These are phyloP conservation scores for Volucella inanis DNA, from an alignment of 2,888 invertebrate species.

Conservation along the genomic window DNA sequence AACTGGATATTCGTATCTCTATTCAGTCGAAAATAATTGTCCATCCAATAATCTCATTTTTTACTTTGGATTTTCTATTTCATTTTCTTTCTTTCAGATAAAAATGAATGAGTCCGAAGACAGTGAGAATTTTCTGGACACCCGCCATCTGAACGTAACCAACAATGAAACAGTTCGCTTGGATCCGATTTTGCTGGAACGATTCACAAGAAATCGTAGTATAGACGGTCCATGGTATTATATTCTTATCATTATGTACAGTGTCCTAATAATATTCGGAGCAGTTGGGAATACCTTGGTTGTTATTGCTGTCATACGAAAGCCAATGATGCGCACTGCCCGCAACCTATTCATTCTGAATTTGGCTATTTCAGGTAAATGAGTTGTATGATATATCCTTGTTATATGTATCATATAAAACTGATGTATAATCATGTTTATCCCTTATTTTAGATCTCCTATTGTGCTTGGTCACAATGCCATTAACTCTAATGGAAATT, in stretches of 20 bases:
- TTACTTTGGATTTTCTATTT: background rate
- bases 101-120: slow-evolving; percentile 66
- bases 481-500: slow-evolving; percentile 93
- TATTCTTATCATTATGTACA: slow-evolving; percentile 88
- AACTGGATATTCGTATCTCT: background rate
- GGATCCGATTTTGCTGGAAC: slow-evolving; percentile 82
- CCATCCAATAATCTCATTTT: slow-evolving; percentile 13
- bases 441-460: slow-evolving; percentile 86
- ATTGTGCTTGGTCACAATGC: slow-evolving; percentile 94
- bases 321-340: slow-evolving; percentile 94
- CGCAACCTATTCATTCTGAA: slow-evolving; percentile 97
- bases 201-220: slow-evolving; percentile 87
- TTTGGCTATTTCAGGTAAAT: slow-evolving; percentile 88
- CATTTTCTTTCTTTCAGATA: slow-evolving; percentile 45
- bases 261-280: slow-evolving; percentile 90
- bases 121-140: slow-evolving; percentile 51
- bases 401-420: background rate
- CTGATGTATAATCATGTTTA: background rate
- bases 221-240: slow-evolving; percentile 88
- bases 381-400: background rate
- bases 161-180: slow-evolving; percentile 60
- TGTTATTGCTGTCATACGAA: slow-evolving; percentile 90
- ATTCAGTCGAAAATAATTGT: slow-evolving; percentile 33
- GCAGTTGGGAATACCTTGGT: slow-evolving; percentile 94
- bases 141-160: slow-evolving; percentile 39